A percentile compares a stretch with the other conserved stretches of the same genome.
Conservation (phyloP, 2,113 vertebrate genomes). For the Aix galericulata region DNA sequence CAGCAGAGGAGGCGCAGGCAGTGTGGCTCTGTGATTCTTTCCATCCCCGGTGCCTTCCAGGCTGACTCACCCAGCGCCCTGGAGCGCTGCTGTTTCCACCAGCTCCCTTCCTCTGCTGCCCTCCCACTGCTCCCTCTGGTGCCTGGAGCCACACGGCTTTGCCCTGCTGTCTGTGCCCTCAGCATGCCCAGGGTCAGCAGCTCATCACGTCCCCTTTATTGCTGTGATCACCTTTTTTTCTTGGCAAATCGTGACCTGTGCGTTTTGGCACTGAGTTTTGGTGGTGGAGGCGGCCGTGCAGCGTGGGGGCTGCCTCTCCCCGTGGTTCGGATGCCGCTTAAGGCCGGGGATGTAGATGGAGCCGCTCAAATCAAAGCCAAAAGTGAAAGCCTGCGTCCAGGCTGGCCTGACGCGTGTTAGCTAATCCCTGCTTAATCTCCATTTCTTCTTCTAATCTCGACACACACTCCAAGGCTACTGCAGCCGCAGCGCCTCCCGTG, state of each 20-base stretch:
- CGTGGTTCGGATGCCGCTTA: background rate
- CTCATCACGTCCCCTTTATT: fast-evolving
- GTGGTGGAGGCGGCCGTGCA: background rate
- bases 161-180: background rate
- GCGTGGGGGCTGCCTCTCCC: background rate
- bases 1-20: background rate
- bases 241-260: background rate
- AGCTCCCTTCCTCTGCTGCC: background rate
- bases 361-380: background rate
- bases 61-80: background rate
- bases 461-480: background rate
- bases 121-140: background rate
- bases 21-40: background rate
- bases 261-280: background rate
- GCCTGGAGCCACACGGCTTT: background rate
- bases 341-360: fast-evolving
- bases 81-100: background rate
- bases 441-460: conserved; percentile 21
- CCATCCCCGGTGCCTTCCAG: background rate
- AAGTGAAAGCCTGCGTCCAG: conserved; percentile 29
- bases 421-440: conserved; percentile 41
- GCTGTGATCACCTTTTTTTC: background rate
- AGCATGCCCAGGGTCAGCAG: background rate
- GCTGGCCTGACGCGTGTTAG: background rate
- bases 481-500: fast-evolving